A percentile compares a stretch with the other conserved stretches of the same genome.
Evolutionary conservation across 2,797 vertebrate species (phyloP).

Genomic region (Cichlasoma orientale): DNA sequence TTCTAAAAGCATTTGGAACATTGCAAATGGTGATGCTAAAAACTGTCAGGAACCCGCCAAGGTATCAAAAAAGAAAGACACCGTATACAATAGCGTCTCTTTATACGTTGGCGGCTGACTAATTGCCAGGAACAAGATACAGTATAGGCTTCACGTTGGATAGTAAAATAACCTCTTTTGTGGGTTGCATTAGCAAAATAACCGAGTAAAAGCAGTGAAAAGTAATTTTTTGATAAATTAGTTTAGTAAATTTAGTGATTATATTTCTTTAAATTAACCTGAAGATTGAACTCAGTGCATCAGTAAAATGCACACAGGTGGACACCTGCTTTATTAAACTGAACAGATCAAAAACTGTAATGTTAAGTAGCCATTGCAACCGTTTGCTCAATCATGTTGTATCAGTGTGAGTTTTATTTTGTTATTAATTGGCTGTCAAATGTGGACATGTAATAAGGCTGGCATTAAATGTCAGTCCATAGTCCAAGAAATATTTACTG

Average conservation of each 20-base stretch:
- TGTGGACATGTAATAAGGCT: not conserved
- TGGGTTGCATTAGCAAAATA: conserved; percentile 8
- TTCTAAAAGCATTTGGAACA: conserved; percentile 72
- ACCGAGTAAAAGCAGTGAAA: not conserved
- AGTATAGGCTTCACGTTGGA: conserved; percentile 28
- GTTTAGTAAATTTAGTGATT: conserved; percentile 34
- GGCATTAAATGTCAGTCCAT: not conserved
- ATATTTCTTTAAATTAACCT: conserved; percentile 45
- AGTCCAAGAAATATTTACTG: not conserved
- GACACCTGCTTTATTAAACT: not conserved
- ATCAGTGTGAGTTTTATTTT: not conserved
- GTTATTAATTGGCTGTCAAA: not conserved
- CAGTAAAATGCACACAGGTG: not conserved
- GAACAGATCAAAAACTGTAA: not conserved
- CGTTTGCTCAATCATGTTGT: not conserved
- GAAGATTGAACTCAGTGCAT: not conserved
- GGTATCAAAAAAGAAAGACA: conserved; percentile 36
- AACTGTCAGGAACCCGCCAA: conserved; percentile 60
- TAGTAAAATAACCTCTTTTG: conserved; percentile 21
- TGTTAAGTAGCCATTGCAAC: not conserved
- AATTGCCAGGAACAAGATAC: conserved; percentile 39
- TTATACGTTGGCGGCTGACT: conserved; percentile 26
- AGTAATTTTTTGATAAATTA: conserved; percentile 35
- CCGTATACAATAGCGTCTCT: conserved; percentile 48
- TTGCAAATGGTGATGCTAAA: conserved; percentile 72